Evolutionary conservation across 2,797 vertebrate genomes (phyloP), one percentile per base, ranked within the genome.

Genomic region (Sebastes itinus): DNA sequence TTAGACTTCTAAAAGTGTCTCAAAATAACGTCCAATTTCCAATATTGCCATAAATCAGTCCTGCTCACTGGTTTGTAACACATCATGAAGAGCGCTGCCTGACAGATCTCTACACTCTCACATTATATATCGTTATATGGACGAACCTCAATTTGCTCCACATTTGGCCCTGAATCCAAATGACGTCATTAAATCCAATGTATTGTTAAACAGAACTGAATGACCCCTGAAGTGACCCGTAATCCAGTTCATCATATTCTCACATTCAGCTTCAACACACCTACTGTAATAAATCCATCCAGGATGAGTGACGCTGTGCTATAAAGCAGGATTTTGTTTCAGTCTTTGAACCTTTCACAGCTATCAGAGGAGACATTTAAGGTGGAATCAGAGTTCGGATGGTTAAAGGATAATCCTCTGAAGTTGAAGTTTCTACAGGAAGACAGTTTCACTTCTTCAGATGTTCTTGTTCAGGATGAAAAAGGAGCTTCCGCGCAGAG

Each of bases 341-440:
- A 80, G 77, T 74, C 74, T 81, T 82, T 91, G 78, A 75, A 86
- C 75, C 33, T 54, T n/a, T 16, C 65, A 38, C 25, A 86, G 27
- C 5, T 62, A 84, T 85, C 88, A 80, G 61, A 86, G 70, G 12
- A 59, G 66, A 78, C 77, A 63, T 71, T 67, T 70, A 60, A 80
- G 84, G 81, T 78, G 79, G 79, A 87, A 75, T 72, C 78, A 78
- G 66, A 85, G 89, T 86, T 85, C 67, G 64, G 67, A 38, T 65
- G 77, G 88, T 81, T 84, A 66, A 78, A 72, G 77, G 81, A 80
- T 92, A 88, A 91, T 92, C 90, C 79, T 79, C 23, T 73, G 69
- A 52, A 84, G 86, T 77, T 32, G 18, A 71, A 67, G 33, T 82
- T 88, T 82, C 60, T 46, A 77, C 67, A 46, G 32, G 18, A 52